Evolutionary conservation across 2,113 vertebrate species (phyloP).

Genomic region (Nicator chloris): DNA sequence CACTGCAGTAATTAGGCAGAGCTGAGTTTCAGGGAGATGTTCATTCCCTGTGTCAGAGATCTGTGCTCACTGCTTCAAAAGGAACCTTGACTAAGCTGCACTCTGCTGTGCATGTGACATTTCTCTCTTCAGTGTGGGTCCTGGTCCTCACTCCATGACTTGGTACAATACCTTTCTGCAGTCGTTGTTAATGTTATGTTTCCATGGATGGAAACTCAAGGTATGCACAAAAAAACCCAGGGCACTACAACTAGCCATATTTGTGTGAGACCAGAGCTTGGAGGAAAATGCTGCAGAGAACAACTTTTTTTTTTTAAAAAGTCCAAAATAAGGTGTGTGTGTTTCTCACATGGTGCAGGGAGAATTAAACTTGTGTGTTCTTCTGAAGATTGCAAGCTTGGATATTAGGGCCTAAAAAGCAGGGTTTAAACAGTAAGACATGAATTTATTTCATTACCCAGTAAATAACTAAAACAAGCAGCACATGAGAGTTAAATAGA

Average conservation of each 20-base stretch:
- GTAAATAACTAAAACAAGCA: not conserved
- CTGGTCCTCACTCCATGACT: not conserved
- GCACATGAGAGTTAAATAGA: not conserved
- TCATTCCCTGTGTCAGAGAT: not conserved
- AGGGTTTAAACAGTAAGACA: not conserved
- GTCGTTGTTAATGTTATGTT: not conserved
- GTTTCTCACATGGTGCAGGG: accelerated
- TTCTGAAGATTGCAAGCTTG: not conserved
- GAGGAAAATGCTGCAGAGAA: not conserved
- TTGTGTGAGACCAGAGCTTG: not conserved
- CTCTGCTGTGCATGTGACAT: accelerated
- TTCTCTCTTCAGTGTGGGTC: not conserved
- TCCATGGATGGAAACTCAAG: not conserved
- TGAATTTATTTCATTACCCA: not conserved
- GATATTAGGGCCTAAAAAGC: not conserved
- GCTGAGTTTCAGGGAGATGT: not conserved
- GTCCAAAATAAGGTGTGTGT: not conserved
- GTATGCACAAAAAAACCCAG: accelerated
- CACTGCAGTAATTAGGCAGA: not conserved
- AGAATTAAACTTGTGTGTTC: not conserved
- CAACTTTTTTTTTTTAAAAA: not conserved
- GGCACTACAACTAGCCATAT: not conserved
- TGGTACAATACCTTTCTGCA: not conserved
- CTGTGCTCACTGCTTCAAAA: not conserved
- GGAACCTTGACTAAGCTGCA: not conserved